phyloP scores from a whole-genome alignment of 1,140 invertebrate species.

The Drosophila willistoni region DNA sequence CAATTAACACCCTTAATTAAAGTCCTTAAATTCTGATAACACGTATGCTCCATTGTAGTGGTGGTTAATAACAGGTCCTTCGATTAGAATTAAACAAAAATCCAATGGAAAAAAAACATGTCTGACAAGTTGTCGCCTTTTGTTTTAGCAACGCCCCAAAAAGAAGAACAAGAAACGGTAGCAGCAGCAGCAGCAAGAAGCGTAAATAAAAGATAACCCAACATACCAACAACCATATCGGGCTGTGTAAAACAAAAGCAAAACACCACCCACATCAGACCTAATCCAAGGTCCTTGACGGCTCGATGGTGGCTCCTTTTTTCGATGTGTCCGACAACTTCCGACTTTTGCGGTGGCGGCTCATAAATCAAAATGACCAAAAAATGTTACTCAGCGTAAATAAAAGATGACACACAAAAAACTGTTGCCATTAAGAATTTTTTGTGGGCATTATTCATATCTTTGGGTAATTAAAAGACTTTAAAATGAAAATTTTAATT shows the following conservation, averaged over 20 bases:
- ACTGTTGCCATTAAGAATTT: constrained; percentile 5
- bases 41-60: constrained; percentile 69
- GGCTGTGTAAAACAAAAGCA: constrained; percentile 30
- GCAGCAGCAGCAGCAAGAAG: constrained; percentile 11
- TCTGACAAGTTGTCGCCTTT: constrained; percentile 55
- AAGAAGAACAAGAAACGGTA: constrained; percentile 18
- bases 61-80: constrained; percentile 14
- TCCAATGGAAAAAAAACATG: constrained; percentile 46
- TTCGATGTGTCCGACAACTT: constrained; percentile 51
- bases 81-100: constrained; percentile 43
- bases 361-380: constrained; percentile 65
- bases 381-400: constrained; percentile 31
- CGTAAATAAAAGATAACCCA: constrained; percentile 29
- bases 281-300: constrained; percentile 12
- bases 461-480: constrained; percentile 11
- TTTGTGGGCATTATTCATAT: constrained; percentile 2
- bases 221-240: constrained; percentile 26
- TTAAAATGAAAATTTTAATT: constrained; percentile 2
- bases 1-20: constrained; percentile 50
- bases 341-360: constrained; percentile 54
- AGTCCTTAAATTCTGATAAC: constrained; percentile 31
- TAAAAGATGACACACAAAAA: background rate
- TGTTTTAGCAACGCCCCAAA: constrained; percentile 49
- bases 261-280: constrained; percentile 7
- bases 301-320: constrained; percentile 6